Evolutionary conservation across 64 coral and sea anemone species (phyloP).

Genomic region (Stichodactyla helianthus): DNA sequence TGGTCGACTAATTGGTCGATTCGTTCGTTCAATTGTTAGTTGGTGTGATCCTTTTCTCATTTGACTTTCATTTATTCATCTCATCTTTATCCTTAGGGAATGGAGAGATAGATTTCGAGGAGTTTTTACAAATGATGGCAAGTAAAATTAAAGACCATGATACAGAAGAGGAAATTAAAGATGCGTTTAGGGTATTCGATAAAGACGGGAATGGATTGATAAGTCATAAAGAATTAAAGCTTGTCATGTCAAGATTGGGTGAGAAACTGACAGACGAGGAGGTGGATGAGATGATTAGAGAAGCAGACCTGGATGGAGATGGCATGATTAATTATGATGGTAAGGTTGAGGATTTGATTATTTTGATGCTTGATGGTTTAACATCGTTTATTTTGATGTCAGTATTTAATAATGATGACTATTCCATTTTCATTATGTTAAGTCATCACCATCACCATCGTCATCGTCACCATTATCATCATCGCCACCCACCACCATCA

Average conservation of each 20-base stretch:
- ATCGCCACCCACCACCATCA: no score
- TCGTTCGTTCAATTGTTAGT: neutral
- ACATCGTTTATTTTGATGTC: neutral
- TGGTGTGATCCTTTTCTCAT: neutral
- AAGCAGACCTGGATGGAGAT: constrained; percentile 57
- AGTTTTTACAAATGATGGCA: constrained; percentile 69
- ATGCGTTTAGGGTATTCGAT: constrained; percentile 59
- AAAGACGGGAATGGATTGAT: constrained; percentile 57
- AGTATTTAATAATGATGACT: no score
- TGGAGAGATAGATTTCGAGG: constrained; percentile 61
- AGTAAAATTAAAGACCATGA: constrained; percentile 54
- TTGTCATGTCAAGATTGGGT: constrained; percentile 51
- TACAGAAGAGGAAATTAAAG: constrained; percentile 61
- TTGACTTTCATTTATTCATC: neutral
- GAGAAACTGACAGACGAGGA: constrained; percentile 63
- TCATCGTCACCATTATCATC: no score
- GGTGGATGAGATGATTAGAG: constrained; percentile 67
- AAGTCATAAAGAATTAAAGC: constrained; percentile 44
- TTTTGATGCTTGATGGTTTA: neutral
- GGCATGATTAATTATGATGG: constrained; percentile 56
- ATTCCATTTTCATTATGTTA: no score
- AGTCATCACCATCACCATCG: no score
- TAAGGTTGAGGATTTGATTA: neutral
- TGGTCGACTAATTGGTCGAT: no score
- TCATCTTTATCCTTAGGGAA: constrained; percentile 12